Evolutionary conservation across 2,797 vertebrate genomes (phyloP), one percentile per base, ranked within the genome.

Genomic region (Urophycis tenuis): DNA sequence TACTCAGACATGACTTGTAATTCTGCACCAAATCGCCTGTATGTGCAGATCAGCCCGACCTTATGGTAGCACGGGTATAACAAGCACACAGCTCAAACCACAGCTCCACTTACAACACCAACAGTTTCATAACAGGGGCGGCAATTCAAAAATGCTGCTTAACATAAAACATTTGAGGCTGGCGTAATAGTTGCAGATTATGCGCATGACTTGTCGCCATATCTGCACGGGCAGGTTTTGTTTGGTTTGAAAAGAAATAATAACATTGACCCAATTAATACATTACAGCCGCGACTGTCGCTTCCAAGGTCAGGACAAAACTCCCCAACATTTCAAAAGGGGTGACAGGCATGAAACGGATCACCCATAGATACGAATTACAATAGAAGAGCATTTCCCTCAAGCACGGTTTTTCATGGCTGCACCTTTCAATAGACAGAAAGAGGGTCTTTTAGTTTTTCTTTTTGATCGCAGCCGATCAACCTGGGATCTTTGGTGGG

Each of bases 401-500:
- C 49, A 64, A 29, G 60, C 60, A 29, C 11, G 10, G 60, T 11
- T 64, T 64, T 29, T 17, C 25, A 64, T 25, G 29, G 14, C 25
- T 25, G n/a, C 9, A 64, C 60, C 60, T 64, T 29, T 25, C 60
- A 64, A 64, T 29, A 12, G 25, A 64, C 60, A 64, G 60, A 64
- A 25, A 64, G 10, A 19, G 25, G n/a, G 0, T 64, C 29, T 64
- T 64, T 60, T 6, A 2, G 6, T 25, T 60, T 60, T 60, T 25
- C 22, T n/a, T 60, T 25, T 60, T 60, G 53, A 60, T 60, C 53
- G 3, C 19, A 22, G 45, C 45, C 22, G 45, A 53, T 53, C 45
- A 53, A 53, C 17, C 19, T 19, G 19, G n/a, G n/a, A n/a, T n/a
- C n/a, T 19, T 60, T n/a, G 8, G 17, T 60, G 53, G 87, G 53